phyloP scores from a whole-genome alignment of 2,113 vertebrate genomes.

The Mormoops blainvillei region DNA sequence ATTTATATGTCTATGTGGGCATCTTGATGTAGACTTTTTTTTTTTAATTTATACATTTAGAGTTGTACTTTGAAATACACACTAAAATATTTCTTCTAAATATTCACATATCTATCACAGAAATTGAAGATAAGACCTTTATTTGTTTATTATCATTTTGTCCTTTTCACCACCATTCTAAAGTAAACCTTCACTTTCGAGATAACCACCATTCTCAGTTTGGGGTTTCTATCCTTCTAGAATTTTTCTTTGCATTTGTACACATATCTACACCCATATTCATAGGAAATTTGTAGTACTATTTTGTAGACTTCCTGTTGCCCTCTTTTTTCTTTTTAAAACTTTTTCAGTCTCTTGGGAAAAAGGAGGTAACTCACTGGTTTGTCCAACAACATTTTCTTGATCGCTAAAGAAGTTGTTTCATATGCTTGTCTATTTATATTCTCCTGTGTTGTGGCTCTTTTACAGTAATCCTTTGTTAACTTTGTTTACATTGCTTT shows the following conservation, averaged over 20 bases:
- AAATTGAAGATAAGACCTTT: background rate
- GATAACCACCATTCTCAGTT: background rate
- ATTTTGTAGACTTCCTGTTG: background rate
- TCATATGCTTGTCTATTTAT: background rate
- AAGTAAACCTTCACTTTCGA: slow-evolving; percentile 18
- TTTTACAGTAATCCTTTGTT: background rate
- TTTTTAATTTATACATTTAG: background rate
- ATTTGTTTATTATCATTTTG: background rate
- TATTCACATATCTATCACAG: background rate
- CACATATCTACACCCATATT: background rate
- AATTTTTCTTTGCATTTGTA: background rate
- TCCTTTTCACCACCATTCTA: background rate
- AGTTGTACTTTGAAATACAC: slow-evolving; percentile 3
- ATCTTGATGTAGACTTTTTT: background rate
- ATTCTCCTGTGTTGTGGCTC: background rate
- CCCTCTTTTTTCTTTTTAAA: background rate
- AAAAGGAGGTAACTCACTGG: background rate
- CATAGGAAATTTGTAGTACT: background rate
- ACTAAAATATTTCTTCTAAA: slow-evolving; percentile 23
- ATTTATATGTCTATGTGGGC: background rate
- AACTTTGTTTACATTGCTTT: background rate
- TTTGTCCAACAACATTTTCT: background rate
- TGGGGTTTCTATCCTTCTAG: background rate
- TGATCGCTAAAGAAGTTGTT: slow-evolving; percentile 6
- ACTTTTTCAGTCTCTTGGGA: background rate